phyloP scores from a whole-genome alignment of 2,797 vertebrate species.

The Accipiter fasciatus region DNA sequence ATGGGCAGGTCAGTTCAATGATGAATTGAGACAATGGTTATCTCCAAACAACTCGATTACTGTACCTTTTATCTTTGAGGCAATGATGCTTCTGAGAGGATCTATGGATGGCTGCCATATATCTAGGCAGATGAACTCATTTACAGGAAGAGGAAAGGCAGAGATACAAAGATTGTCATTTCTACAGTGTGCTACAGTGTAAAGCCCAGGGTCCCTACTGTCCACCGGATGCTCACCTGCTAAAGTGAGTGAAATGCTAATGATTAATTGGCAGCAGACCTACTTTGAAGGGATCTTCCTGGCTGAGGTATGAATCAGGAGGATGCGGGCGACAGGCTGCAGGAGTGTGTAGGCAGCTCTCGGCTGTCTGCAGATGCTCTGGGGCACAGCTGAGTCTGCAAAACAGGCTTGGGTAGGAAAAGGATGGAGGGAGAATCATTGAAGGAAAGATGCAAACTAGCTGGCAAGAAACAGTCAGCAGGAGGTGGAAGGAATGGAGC shows the following conservation, averaged over 20 bases:
- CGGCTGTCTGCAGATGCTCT: accelerated
- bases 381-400: neutral
- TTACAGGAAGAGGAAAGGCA: neutral
- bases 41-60: neutral
- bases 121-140: neutral
- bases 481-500: neutral
- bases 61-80: neutral
- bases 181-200: neutral
- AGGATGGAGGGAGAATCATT: neutral
- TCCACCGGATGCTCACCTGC: neutral
- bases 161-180: neutral
- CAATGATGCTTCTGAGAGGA: neutral
- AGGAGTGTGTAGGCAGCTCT: neutral
- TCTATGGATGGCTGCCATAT: neutral
- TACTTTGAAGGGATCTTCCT: neutral
- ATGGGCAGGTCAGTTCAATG: neutral
- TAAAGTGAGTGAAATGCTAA: neutral
- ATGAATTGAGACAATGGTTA: neutral
- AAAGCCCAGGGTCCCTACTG: neutral
- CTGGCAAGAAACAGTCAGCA: neutral
- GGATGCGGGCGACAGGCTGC: accelerated
- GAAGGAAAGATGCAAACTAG: neutral
- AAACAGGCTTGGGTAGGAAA: neutral
- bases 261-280: neutral
- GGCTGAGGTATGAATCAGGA: neutral